These are phyloP conservation scores for Phalacrocorax brasilianus DNA, from an alignment of 2,113 vertebrate species.

Conservation along the genomic window DNA sequence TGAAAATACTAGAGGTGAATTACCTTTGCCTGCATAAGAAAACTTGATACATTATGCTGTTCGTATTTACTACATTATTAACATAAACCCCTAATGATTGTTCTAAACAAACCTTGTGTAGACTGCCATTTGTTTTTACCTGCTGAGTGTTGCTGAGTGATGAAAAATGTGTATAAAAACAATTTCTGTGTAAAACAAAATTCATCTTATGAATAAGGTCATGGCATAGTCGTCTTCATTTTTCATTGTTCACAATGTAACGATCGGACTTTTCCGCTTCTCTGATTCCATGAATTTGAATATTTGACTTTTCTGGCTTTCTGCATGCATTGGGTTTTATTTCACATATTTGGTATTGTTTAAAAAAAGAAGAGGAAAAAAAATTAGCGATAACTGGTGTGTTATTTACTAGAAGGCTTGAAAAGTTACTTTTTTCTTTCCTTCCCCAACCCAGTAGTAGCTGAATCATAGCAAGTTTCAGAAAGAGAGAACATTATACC, in stretches of 20 bases:
- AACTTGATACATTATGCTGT: not conserved
- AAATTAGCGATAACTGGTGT: not conserved
- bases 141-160: not conserved
- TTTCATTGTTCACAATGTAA: not conserved
- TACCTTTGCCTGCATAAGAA: not conserved
- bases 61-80: not conserved
- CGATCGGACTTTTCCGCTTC: fast-evolving
- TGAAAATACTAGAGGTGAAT: not conserved
- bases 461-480: not conserved
- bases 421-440: not conserved
- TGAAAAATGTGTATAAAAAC: not conserved
- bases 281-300: not conserved
- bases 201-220: not conserved
- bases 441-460: not conserved
- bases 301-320: not conserved
- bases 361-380: not conserved
- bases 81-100: not conserved
- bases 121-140: not conserved
- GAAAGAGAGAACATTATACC: not conserved
- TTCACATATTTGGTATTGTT: not conserved
- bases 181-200: not conserved
- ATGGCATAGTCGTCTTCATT: not conserved
- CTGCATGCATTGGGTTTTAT: not conserved
- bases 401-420: not conserved
- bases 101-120: not conserved